Evolutionary conservation across 2,797 vertebrate species (phyloP).

Genomic region (Rhinella marina): DNA sequence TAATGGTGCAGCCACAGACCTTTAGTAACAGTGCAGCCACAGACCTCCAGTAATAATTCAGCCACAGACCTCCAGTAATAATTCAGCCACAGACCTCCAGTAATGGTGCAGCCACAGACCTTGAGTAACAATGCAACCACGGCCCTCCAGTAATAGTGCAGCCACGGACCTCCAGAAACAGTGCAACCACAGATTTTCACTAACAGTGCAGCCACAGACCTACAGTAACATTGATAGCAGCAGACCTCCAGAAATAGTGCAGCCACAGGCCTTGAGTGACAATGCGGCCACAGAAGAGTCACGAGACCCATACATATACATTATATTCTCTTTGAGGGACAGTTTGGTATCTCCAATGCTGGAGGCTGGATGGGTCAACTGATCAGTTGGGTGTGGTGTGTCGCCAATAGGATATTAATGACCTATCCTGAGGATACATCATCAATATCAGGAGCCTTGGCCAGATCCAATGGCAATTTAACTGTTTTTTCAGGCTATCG

Average conservation of each 20-base stretch:
- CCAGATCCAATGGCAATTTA: too few relatives aligned
- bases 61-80: not conserved
- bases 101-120: not conserved
- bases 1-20: not conserved
- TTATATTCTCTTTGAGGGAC: too few relatives aligned
- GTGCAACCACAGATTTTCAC: not conserved
- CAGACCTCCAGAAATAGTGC: not conserved
- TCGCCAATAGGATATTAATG: too few relatives aligned
- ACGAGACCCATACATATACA: too few relatives aligned
- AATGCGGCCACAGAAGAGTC: not conserved
- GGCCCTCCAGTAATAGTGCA: not conserved
- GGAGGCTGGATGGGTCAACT: too few relatives aligned
- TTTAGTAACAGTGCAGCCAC: too few relatives aligned
- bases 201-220: not conserved
- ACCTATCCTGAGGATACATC: too few relatives aligned
- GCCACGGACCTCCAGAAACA: not conserved
- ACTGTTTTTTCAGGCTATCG: too few relatives aligned
- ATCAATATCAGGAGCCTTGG: too few relatives aligned
- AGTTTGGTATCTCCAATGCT: too few relatives aligned
- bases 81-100: not conserved
- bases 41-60: not conserved
- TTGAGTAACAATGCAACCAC: not conserved
- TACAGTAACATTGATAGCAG: too few relatives aligned
- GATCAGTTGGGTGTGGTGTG: too few relatives aligned
- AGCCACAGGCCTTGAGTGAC: not conserved